Base-by-base conservation (phyloP, 1,140 invertebrate genomes). In the Adoxophyes honmai region DNA sequence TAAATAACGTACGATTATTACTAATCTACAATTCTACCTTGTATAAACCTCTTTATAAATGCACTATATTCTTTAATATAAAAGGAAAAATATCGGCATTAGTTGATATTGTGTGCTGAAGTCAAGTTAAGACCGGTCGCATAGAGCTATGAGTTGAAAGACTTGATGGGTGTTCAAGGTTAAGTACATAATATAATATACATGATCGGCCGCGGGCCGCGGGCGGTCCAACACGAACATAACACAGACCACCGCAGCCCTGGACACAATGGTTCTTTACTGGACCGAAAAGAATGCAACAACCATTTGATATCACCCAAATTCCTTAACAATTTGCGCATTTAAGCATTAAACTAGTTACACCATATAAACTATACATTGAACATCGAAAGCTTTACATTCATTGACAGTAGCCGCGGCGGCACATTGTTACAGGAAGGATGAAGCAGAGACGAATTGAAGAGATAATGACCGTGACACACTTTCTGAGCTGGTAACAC, bases 291-390 rank as follows among this genome's bases (percentile, higher is more conserved):
- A 33, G 57, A 58, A 44, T 56, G 64, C 34, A 70, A 75, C 64
- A 80, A 73, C 71, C 71, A 84, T 86, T 88, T 84, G 82, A 79
- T 84, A 83, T 87, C 84, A 87, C 84, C 84, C 84, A 87, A 87
- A 87, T 87, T 87, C 84, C 84, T 75, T 76, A 37, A 70, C 51
- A 62, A 67, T 60, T 73, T 62, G 76, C 75, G 70, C 72, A 68
- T 59, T 68, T 52, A 82, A 87, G 81, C 82, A 70, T 76, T 70
- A 61, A 74, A 63, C 52, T 75, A 75, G 68, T 65, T 63, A 69
- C 64, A 70, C 15, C 7, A 64, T 62, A 64, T 69, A 71, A 38
- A 64, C 73, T 79, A 78, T 70, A 84, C 78, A 84, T 55, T 66
- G 60, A 87, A 86, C 84, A 87, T 63, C 71, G 75, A 87, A 87